Evolutionary conservation across 2,113 vertebrate species (phyloP).

Genomic region (Sciurus niger): DNA sequence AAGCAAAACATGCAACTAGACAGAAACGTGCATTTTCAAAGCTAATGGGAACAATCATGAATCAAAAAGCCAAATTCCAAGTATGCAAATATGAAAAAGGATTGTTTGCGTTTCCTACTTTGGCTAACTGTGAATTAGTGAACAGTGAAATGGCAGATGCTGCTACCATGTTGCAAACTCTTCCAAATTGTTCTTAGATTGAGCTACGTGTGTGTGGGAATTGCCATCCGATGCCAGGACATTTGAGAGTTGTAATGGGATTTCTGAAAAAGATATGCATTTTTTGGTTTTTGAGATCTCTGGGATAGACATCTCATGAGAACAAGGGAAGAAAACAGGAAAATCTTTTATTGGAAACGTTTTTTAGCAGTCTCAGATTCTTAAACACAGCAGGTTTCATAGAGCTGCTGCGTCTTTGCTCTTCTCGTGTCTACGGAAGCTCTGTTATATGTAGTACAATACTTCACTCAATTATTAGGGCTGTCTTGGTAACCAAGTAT

Average conservation of each 20-base stretch:
- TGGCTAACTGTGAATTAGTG: slow-evolving; percentile 86
- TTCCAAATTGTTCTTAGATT: slow-evolving; percentile 82
- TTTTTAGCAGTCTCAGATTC: slow-evolving; percentile 7
- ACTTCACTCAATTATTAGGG: background rate
- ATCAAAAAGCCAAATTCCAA: slow-evolving; percentile 85
- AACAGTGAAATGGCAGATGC: slow-evolving; percentile 87
- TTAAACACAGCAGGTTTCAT: slow-evolving; percentile 47
- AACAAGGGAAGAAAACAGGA: background rate
- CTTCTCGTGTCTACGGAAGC: background rate
- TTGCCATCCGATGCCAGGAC: slow-evolving; percentile 61
- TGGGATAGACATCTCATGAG: background rate
- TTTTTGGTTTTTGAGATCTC: background rate
- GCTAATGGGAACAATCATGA: slow-evolving; percentile 86
- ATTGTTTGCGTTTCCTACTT: slow-evolving; percentile 86
- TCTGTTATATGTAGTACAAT: background rate
- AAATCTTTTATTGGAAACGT: slow-evolving; percentile 8
- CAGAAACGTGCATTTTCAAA: slow-evolving; percentile 88
- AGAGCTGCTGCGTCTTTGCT: background rate
- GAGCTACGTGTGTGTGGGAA: slow-evolving; percentile 75
- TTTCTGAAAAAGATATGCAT: slow-evolving; percentile 59
- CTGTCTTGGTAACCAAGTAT: slow-evolving; percentile 30
- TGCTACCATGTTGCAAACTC: slow-evolving; percentile 63
- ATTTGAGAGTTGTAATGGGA: background rate
- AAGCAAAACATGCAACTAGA: slow-evolving; percentile 88
- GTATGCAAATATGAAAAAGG: slow-evolving; percentile 86